A percentile compares a stretch with the other conserved stretches of the same genome.
These are phyloP conservation scores for Microcebus murinus DNA, from an alignment of 2,113 vertebrate genomes.

Conservation along the genomic window DNA sequence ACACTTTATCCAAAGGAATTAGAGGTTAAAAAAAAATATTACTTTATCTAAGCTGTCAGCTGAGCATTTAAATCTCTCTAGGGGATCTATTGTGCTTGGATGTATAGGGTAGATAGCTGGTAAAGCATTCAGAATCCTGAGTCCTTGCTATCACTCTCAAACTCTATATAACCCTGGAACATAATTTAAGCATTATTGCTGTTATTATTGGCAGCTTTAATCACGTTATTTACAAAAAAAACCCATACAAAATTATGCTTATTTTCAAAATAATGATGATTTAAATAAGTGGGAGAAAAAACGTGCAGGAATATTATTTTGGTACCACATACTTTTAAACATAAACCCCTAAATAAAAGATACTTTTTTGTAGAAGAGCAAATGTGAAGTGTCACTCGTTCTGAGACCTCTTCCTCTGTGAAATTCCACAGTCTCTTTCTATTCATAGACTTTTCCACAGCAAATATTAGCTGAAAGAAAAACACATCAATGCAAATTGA, in stretches of 20 bases:
- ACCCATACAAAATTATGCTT: background rate
- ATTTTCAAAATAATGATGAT: background rate
- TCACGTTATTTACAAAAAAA: background rate
- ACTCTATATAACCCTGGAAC: background rate
- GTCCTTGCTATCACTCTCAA: background rate
- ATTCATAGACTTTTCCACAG: slow-evolving; percentile 90
- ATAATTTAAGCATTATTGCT: background rate
- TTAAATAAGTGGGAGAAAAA: background rate
- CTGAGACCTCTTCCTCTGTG: slow-evolving; percentile 90
- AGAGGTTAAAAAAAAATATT: slow-evolving; percentile 7
- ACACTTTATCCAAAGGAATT: background rate
- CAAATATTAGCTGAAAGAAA: slow-evolving; percentile 90
- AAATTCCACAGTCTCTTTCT: slow-evolving; percentile 91
- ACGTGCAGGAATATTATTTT: background rate
- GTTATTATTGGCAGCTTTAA: background rate
- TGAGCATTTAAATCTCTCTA: background rate
- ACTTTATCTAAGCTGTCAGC: background rate
- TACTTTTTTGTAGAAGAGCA: slow-evolving; percentile 96
- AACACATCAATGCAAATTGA: background rate
- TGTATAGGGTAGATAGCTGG: background rate
- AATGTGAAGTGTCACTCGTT: slow-evolving; percentile 91
- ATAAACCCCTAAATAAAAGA: slow-evolving; percentile 85
- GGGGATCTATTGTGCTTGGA: background rate
- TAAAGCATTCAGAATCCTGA: background rate
- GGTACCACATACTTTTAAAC: background rate